These are phyloP conservation scores for Steinernema hermaphroditum DNA, from an alignment of 2,888 invertebrate genomes.

Conservation along the genomic window DNA sequence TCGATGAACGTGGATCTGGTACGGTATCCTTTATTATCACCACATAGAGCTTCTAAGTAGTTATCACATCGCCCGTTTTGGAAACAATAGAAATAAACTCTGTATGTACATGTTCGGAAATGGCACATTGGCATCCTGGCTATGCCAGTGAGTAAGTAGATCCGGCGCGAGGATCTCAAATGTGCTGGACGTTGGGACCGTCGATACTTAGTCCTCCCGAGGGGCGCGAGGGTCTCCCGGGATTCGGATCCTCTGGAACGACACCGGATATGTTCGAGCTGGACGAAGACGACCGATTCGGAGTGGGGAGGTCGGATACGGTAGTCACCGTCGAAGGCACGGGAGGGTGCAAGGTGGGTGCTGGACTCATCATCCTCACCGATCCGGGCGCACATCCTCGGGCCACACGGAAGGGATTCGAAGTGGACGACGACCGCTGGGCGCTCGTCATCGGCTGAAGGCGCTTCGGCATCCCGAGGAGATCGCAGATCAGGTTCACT, in stretches of 20 bases:
- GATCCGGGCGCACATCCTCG: conserved; percentile 54
- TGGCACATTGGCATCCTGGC: background rate
- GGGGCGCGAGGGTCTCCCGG: background rate
- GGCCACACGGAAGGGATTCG: conserved; percentile 53
- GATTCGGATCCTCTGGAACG: conserved; percentile 18
- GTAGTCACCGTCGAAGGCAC: background rate
- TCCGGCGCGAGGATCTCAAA: background rate
- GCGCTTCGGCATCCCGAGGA: conserved; percentile 74
- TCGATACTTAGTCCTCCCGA: background rate
- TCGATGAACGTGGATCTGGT: too few relatives aligned
- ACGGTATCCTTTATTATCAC: too few relatives aligned
- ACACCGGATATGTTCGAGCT: conserved; percentile 1
- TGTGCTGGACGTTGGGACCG: conserved; percentile 20
- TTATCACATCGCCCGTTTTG: conserved; percentile 2
- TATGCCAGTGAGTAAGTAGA: background rate
- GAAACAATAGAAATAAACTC: background rate
- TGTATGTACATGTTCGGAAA: conserved; percentile 18
- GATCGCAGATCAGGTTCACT: conserved; percentile 89
- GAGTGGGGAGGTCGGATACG: background rate
- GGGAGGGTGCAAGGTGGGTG: conserved; percentile 1
- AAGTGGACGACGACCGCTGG: conserved; percentile 38
- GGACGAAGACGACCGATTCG: conserved; percentile 3
- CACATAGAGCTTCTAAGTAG: too few relatives aligned
- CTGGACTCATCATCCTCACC: conserved; percentile 9
- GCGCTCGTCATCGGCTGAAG: background rate